phyloP scores from a whole-genome alignment of 2,888 invertebrate species.

The Apamea crenata region DNA sequence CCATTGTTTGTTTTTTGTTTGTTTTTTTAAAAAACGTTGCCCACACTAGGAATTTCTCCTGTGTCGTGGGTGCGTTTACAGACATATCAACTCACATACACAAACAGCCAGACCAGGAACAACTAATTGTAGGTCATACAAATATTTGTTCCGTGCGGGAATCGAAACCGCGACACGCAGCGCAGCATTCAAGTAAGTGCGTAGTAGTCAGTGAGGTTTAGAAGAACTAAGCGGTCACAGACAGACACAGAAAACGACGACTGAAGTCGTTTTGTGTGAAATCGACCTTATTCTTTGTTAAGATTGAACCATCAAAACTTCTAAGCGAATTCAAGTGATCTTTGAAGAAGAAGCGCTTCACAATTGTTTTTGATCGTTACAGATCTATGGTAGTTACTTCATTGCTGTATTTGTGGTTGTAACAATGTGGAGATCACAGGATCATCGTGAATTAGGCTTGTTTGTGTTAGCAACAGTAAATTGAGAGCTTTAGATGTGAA shows the following conservation, averaged over 20 bases:
- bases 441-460: not conserved
- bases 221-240: not conserved
- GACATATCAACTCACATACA: too few species aligned
- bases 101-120: too few species aligned
- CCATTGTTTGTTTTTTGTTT: too few species aligned
- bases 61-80: too few species aligned
- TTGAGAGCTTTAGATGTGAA: slow-evolving; percentile 22
- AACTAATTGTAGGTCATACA: too few species aligned
- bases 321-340: slow-evolving; percentile 5
- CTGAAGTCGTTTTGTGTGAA: not conserved
- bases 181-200: too few species aligned
- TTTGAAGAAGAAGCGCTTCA: not conserved
- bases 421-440: slow-evolving; percentile 15
- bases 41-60: too few species aligned
- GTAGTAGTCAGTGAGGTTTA: too few species aligned
- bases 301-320: slow-evolving; percentile 23
- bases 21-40: too few species aligned
- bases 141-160: too few species aligned
- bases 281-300: not conserved
- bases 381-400: slow-evolving; percentile 23
- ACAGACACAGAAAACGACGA: not conserved
- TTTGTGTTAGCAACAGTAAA: slow-evolving; percentile 12
- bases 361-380: slow-evolving; percentile 11
- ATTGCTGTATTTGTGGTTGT: not conserved
- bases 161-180: too few species aligned